These are phyloP conservation scores for Tretioscincus oriximinensis DNA, from an alignment of 2,113 vertebrate genomes.

Conservation along the genomic window DNA sequence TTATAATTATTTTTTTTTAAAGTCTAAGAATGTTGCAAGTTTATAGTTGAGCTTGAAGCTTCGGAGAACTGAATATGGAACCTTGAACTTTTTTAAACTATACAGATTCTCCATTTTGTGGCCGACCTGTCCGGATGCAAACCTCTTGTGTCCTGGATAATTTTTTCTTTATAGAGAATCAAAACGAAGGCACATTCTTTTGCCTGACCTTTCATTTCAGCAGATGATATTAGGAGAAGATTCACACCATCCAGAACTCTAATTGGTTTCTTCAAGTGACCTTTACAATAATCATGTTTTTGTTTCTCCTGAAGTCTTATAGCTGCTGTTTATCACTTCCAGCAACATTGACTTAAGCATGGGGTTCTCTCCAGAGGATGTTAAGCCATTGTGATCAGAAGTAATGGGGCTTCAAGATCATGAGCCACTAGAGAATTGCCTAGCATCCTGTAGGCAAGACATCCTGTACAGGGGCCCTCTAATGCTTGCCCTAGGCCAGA, in stretches of 20 bases:
- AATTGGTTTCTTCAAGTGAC: conserved; percentile 3
- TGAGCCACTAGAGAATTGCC: too few species aligned
- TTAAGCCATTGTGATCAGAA: too few species aligned
- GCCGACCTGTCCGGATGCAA: not conserved
- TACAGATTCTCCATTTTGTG: not conserved
- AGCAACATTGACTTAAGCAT: not conserved
- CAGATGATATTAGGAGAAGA: not conserved
- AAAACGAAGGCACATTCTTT: not conserved
- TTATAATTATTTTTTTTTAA: not conserved
- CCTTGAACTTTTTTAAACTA: too few species aligned
- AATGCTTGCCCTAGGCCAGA: too few species aligned
- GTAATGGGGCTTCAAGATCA: too few species aligned
- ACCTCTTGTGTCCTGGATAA: not conserved
- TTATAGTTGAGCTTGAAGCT: not conserved
- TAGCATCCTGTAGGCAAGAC: not conserved
- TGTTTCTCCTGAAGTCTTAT: not conserved
- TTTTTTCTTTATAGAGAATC: not conserved
- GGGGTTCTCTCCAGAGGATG: too few species aligned
- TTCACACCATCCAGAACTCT: not conserved
- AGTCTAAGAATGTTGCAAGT: not conserved
- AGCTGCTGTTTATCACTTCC: conserved; percentile 9
- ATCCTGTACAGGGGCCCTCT: not conserved
- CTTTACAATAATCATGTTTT: conserved; percentile 17
- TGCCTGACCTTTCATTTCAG: conserved; percentile 18
- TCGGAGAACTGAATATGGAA: too few species aligned